phyloP scores from a whole-genome alignment of 2,888 invertebrate genomes.

The Melieria omissa region DNA sequence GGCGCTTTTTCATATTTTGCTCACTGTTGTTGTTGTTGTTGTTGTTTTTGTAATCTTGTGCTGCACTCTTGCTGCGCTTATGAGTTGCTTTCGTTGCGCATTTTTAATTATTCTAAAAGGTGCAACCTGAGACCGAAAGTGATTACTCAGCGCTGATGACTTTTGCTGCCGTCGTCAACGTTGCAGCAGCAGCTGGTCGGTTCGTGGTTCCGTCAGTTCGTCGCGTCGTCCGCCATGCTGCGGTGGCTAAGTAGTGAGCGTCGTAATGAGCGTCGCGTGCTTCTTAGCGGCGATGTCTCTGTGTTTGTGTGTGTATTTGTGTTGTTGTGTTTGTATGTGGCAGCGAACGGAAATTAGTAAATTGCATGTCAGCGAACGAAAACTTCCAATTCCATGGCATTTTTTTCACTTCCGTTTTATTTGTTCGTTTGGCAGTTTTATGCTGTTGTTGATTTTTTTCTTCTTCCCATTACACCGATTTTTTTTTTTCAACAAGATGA shows the following conservation, averaged over 20 bases:
- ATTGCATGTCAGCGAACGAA: constrained; percentile 24
- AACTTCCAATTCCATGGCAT: neutral
- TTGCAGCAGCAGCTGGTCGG: constrained; percentile 8
- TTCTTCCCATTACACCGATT: no score
- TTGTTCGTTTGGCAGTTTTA: neutral
- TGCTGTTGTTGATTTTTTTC: neutral
- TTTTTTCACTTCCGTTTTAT: neutral
- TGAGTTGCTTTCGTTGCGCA: constrained; percentile 43
- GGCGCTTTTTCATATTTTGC: neutral
- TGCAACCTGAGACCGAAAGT: constrained; percentile 58
- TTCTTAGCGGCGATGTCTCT: no score
- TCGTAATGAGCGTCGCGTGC: constrained; percentile 9
- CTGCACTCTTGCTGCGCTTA: constrained; percentile 20
- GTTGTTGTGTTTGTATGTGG: neutral
- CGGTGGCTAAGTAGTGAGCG: neutral
- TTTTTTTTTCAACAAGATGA: neutral
- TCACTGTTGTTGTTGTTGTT: constrained; percentile 11
- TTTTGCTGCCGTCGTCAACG: constrained; percentile 22
- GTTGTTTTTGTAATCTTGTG: neutral
- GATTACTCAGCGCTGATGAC: constrained; percentile 54
- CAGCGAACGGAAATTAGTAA: constrained; percentile 11
- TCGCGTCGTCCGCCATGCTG: neutral
- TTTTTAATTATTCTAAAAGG: constrained; percentile 65
- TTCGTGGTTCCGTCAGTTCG: neutral
- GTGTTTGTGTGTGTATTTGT: neutral